phyloP scores from a whole-genome alignment of 2,797 vertebrate genomes.

The Falco cherrug region DNA sequence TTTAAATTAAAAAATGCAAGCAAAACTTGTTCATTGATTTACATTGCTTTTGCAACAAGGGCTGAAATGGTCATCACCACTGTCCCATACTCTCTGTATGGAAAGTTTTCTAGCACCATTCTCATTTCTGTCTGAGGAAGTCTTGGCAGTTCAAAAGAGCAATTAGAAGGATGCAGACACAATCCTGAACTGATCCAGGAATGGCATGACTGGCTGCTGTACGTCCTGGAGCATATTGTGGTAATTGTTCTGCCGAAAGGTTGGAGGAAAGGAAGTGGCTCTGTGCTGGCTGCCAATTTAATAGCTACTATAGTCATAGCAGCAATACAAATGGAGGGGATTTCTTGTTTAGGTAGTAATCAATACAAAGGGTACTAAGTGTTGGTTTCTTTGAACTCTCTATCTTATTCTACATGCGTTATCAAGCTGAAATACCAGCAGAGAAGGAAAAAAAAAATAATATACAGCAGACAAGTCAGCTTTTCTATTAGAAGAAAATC shows the following conservation, averaged over 20 bases:
- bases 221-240: background rate
- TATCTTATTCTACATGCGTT: accelerated
- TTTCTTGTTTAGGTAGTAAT: background rate
- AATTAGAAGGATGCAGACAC: background rate
- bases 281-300: background rate
- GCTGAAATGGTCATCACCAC: background rate
- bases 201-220: background rate
- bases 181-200: background rate
- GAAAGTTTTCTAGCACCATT: background rate
- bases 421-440: background rate
- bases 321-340: background rate
- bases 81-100: background rate
- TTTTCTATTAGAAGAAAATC: background rate
- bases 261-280: background rate
- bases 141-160: background rate
- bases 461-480: background rate
- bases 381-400: background rate
- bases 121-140: background rate
- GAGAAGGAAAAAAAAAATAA: background rate
- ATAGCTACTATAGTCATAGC: background rate
- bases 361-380: background rate
- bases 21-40: background rate
- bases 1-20: background rate
- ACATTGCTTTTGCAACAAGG: background rate
- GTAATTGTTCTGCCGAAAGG: background rate